Evolutionary conservation across 2,113 vertebrate genomes (phyloP).

Genomic region (Neolamprologus modestus): DNA sequence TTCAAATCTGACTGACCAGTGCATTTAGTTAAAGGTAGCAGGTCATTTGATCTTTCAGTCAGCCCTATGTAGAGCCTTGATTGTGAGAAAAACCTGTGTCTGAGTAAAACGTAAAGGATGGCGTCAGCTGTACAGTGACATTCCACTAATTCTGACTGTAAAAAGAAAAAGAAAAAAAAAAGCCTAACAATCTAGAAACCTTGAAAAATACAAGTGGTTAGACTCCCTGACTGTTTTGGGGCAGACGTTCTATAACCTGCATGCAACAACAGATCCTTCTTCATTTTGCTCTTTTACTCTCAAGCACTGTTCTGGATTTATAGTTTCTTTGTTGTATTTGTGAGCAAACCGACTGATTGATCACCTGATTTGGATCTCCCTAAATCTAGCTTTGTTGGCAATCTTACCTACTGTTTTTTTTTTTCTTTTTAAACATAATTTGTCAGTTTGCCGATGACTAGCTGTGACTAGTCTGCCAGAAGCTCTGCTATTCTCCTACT

Average conservation of each 20-base stretch:
- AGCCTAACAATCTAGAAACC: background rate
- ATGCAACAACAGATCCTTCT: background rate
- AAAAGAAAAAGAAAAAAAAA: background rate
- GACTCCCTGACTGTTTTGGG: background rate
- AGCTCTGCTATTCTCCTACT: background rate
- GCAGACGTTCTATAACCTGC: background rate
- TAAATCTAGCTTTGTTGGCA: background rate
- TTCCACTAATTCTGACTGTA: background rate
- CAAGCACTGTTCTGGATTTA: background rate
- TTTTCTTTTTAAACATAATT: background rate
- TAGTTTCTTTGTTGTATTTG: background rate
- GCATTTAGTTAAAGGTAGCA: slow-evolving; percentile 30
- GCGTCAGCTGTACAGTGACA: background rate
- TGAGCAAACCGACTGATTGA: background rate
- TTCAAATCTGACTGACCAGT: slow-evolving; percentile 30
- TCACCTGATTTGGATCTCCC: background rate
- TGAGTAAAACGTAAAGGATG: slow-evolving; percentile 1
- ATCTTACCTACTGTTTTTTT: background rate
- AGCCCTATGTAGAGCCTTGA: background rate
- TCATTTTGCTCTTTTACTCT: background rate
- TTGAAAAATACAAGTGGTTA: background rate
- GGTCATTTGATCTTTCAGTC: slow-evolving; percentile 28
- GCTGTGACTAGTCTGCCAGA: background rate
- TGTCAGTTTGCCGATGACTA: background rate
- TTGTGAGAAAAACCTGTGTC: background rate